These are phyloP conservation scores for Aeoliscus strigatus DNA, from an alignment of 2,797 vertebrate genomes.

Conservation along the genomic window DNA sequence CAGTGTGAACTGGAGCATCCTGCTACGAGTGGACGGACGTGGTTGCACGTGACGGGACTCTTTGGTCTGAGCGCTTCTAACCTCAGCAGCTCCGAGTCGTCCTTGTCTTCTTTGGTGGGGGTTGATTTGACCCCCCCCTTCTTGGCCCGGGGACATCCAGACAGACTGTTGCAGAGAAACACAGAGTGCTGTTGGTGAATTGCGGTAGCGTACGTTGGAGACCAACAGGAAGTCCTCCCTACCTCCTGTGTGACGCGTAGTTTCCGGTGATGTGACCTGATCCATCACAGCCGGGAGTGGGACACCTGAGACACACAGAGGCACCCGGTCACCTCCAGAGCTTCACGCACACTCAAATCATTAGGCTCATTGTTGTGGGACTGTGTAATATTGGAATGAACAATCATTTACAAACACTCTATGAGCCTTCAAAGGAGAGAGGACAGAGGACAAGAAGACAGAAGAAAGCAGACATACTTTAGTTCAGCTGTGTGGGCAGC, in stretches of 20 bases:
- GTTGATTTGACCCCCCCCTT: conserved; percentile 96
- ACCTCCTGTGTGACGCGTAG: conserved; percentile 98
- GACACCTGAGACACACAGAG: conserved; percentile 93
- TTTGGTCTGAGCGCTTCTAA: conserved; percentile 57
- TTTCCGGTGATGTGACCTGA: conserved; percentile 98
- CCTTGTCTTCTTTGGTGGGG: conserved; percentile 98
- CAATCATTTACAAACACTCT: too few species aligned
- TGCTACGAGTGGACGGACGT: too few species aligned
- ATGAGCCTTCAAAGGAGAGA: conserved; percentile 33
- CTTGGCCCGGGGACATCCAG: conserved; percentile 95
- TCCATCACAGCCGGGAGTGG: conserved; percentile 94
- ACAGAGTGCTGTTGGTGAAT: too few species aligned
- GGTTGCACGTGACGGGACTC: too few species aligned
- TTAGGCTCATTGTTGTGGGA: too few species aligned
- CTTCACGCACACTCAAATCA: too few species aligned
- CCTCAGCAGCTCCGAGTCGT: conserved; percentile 98
- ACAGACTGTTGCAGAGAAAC: conserved; percentile 77
- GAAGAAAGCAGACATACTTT: conserved; percentile 90
- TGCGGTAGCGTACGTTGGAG: too few species aligned
- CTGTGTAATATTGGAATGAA: too few species aligned
- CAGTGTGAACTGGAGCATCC: too few species aligned
- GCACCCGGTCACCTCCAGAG: too few species aligned
- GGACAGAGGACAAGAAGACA: conserved; percentile 53
- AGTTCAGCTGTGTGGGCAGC: conserved; percentile 99
- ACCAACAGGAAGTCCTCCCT: neutral